Evolutionary conservation across 2,797 vertebrate genomes (phyloP), one percentile per base, ranked within the genome.

Genomic region (Muscicapa striata): DNA sequence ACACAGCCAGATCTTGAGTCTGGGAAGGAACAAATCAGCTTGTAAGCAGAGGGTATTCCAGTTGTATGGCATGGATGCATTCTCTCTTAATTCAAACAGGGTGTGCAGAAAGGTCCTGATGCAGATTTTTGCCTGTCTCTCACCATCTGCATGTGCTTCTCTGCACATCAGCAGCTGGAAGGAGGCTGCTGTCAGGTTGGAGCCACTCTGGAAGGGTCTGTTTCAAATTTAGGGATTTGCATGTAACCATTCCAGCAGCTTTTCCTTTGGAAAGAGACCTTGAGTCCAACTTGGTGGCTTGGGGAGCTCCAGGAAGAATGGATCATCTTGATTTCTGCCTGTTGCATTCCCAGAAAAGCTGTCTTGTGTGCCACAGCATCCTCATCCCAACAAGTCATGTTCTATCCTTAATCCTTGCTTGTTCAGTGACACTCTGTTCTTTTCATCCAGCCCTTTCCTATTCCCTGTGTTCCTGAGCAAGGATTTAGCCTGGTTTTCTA

Each of bases 121-220:
- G 93, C 87, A 26, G 27, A 41, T 84, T 84, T 58, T 38, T 20
- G 3, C 13, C 72, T 62, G 7, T 91, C 66, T 94, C 84, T 75
- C 49, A 46, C 91, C 94, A 91, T 91, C 92, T 97, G 78, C 41
- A 19, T 88, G 62, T 83, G 67, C 52, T 96, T 96, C 94, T 77
- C 61, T 88, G 45, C 94, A 52, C 86, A 55, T 68, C 29, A 58
- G 78, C 89, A 84, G 84, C 92, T 86, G 90, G 77, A 93, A 63
- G 0, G 20, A 91, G 58, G 41, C 51, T 0, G 2, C 66, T 59
- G 3, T 26, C n/a, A 51, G 41, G 20, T 46, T 57, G 26, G 58
- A 84, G 80, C 73, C 0, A 0, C 41, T 72, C 86, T 51, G 69
- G 36, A 45, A 69, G 32, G 4, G 43, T 49, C 92, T 95, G 84